These are phyloP conservation scores for Macrosoma leucophasiata DNA, from an alignment of 2,888 invertebrate genomes.

Conservation along the genomic window DNA sequence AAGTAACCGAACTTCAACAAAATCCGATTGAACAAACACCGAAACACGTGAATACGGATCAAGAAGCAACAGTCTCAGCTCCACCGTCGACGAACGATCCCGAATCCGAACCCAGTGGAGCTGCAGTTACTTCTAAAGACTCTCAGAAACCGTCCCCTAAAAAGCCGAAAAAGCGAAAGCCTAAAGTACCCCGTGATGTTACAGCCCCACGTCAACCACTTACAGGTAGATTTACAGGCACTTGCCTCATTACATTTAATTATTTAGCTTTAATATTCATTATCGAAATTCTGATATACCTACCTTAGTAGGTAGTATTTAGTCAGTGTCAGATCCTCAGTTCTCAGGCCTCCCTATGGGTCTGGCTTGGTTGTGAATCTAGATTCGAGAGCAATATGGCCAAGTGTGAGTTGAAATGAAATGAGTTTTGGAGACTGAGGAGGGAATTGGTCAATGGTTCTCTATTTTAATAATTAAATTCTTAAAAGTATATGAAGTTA, in stretches of 20 bases:
- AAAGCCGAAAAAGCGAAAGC: slow-evolving; percentile 79
- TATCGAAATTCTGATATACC: not conserved
- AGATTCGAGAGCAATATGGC: too few relatives aligned
- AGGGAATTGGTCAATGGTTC: too few relatives aligned
- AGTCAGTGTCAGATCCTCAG: too few relatives aligned
- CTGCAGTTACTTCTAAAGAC: slow-evolving; percentile 31
- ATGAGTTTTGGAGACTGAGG: too few relatives aligned
- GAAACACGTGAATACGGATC: slow-evolving; percentile 22
- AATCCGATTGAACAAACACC: slow-evolving; percentile 22
- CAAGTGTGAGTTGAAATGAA: too few relatives aligned
- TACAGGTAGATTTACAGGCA: slow-evolving; percentile 72
- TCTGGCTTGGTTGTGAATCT: too few relatives aligned
- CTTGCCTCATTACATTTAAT: too few relatives aligned
- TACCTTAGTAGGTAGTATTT: not conserved
- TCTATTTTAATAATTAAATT: too few relatives aligned
- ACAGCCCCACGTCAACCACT: slow-evolving; percentile 84
- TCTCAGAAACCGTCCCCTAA: slow-evolving; percentile 52
- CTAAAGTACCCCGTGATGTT: slow-evolving; percentile 80
- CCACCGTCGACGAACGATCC: slow-evolving; percentile 18
- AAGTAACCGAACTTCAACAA: slow-evolving; percentile 17
- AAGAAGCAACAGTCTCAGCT: slow-evolving; percentile 12
- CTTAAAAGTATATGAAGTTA: too few relatives aligned
- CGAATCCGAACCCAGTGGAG: slow-evolving; percentile 21
- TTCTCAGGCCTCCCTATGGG: too few relatives aligned
- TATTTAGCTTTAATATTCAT: not conserved